Conservation (phyloP, 2,797 vertebrate genomes). For the Propithecus perrieri region DNA sequence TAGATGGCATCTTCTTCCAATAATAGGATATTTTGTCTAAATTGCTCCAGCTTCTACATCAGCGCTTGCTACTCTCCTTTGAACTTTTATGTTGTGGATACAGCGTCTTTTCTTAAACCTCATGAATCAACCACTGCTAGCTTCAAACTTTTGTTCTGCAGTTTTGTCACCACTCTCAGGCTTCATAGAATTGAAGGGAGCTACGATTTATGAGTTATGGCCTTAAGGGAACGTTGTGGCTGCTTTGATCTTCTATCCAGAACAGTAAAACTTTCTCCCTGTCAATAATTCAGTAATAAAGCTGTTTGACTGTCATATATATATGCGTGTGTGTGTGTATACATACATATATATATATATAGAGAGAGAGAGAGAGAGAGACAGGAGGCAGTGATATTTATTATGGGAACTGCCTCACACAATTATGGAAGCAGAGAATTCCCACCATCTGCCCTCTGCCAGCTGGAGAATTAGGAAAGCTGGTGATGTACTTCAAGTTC, state of each 20-base stretch:
- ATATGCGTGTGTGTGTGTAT: too few relatives aligned
- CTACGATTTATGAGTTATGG: not conserved
- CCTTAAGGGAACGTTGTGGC: not conserved
- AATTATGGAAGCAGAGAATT: not conserved
- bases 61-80: not conserved
- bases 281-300: not conserved
- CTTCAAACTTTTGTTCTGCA: not conserved
- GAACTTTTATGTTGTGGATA: not conserved
- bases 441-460: not conserved
- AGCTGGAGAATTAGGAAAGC: not conserved
- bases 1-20: not conserved
- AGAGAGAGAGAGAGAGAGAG: too few relatives aligned
- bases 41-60: not conserved
- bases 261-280: not conserved
- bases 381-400: not conserved
- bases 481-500: too few relatives aligned
- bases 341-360: too few relatives aligned
- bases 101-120: not conserved
- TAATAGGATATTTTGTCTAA: not conserved
- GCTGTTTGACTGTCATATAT: not conserved
- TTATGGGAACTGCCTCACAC: not conserved
- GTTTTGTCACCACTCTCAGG: not conserved
- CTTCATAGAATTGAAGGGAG: not conserved
- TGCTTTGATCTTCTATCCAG: not conserved
- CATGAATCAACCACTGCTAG: not conserved